Conservation (phyloP, 2,888 invertebrate genomes). For the Barypeithes pellucidus region DNA sequence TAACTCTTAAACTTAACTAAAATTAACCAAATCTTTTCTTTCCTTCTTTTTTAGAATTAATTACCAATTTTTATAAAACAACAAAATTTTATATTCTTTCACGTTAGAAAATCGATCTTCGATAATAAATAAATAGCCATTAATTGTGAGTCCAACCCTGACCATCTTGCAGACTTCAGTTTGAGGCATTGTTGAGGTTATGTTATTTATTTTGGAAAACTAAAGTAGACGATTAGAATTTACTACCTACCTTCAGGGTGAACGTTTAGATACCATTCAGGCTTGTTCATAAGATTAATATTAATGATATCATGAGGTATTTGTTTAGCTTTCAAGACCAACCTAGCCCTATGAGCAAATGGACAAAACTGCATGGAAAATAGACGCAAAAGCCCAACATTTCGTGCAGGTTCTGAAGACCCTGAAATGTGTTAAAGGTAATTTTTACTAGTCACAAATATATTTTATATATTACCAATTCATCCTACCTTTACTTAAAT, state of each 20-base stretch:
- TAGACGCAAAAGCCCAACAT: conserved; percentile 78
- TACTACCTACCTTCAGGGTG: conserved; percentile 73
- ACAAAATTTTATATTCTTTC: no score
- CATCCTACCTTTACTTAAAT: neutral
- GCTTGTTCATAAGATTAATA: conserved; percentile 74
- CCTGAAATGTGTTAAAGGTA: conserved; percentile 68
- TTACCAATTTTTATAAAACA: no score
- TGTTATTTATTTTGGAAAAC: neutral
- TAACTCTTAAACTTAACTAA: no score
- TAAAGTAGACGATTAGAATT: neutral
- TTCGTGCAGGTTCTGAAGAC: conserved; percentile 77
- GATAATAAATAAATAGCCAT: no score
- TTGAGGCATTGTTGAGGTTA: conserved; percentile 3
- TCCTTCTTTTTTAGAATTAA: no score
- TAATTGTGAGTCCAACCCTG: no score
- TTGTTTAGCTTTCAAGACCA: conserved; percentile 84
- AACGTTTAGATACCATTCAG: conserved; percentile 84
- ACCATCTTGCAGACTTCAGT: no score
- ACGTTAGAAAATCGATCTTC: no score
- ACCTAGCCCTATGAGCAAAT: conserved; percentile 82
- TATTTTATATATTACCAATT: neutral
- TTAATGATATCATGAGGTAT: conserved; percentile 83
- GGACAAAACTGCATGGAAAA: conserved; percentile 92
- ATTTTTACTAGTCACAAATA: neutral
- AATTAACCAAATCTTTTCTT: no score